These are phyloP conservation scores for Scalopus aquaticus DNA, from an alignment of 2,113 vertebrate genomes.

Conservation along the genomic window DNA sequence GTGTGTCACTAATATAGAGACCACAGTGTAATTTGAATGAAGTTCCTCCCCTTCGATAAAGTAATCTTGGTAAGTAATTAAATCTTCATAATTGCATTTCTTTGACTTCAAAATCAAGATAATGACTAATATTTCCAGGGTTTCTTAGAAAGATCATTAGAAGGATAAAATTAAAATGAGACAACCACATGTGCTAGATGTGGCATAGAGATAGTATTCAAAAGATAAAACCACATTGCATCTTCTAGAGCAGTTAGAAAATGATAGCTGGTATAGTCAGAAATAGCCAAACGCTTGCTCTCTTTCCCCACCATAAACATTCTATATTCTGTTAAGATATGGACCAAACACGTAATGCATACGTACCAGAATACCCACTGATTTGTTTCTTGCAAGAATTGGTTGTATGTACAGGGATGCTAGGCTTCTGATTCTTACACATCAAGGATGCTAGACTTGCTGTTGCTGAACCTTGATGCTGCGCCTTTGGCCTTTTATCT, in stretches of 20 bases:
- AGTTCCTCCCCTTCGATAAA: neutral
- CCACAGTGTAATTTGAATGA: neutral
- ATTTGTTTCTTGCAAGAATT: neutral
- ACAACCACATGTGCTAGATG: neutral
- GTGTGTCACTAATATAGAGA: neutral
- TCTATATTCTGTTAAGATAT: neutral
- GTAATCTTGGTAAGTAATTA: neutral
- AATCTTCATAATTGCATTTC: neutral
- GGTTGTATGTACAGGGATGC: neutral
- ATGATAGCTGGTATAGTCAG: neutral
- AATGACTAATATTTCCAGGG: neutral
- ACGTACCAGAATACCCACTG: neutral
- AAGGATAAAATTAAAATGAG: neutral
- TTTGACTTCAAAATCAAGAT: neutral
- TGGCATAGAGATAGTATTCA: neutral
- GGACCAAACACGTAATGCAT: neutral
- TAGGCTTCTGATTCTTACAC: too few species aligned
- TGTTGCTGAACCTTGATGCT: neutral
- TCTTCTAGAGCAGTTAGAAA: neutral
- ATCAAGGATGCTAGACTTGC: neutral
- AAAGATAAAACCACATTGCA: neutral
- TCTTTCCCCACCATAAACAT: neutral
- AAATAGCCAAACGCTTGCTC: neutral
- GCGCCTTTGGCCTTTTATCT: neutral
- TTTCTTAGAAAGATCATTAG: neutral